Percentiles rank a stretch among this genome's conserved stretches.
Conservation (phyloP, 2,797 vertebrate genomes). For the Halcyon badia region DNA sequence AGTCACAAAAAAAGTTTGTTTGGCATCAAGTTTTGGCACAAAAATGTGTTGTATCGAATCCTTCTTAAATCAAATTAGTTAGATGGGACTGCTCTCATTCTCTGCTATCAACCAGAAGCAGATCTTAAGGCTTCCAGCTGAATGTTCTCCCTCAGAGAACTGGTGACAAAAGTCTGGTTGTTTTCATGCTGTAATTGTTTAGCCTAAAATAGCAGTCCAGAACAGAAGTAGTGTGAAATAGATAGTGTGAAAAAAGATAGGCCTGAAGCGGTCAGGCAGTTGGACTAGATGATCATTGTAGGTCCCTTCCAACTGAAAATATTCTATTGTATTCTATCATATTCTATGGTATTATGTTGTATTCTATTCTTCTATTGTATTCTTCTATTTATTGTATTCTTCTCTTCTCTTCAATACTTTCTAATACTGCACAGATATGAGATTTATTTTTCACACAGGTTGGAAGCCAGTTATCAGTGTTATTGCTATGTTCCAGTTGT, state of each 20-base stretch:
- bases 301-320: neutral
- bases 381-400: too few species aligned
- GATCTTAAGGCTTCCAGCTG: neutral
- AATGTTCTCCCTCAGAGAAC: neutral
- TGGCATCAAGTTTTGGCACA: neutral
- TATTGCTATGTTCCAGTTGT: neutral
- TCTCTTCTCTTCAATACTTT: neutral
- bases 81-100: neutral
- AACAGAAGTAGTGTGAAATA: neutral
- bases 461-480: neutral
- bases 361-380: neutral
- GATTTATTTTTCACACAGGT: neutral
- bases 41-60: neutral
- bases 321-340: neutral
- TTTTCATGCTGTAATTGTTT: neutral
- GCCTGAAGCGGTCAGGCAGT: neutral
- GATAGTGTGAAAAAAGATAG: neutral
- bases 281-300: neutral
- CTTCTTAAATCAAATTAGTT: neutral
- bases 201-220: neutral
- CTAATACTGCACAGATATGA: neutral
- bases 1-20: neutral
- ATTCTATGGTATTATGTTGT: neutral
- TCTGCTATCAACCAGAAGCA: neutral
- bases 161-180: neutral